These are phyloP conservation scores for Petromus typicus DNA, from an alignment of 2,113 vertebrate species.

Conservation along the genomic window DNA sequence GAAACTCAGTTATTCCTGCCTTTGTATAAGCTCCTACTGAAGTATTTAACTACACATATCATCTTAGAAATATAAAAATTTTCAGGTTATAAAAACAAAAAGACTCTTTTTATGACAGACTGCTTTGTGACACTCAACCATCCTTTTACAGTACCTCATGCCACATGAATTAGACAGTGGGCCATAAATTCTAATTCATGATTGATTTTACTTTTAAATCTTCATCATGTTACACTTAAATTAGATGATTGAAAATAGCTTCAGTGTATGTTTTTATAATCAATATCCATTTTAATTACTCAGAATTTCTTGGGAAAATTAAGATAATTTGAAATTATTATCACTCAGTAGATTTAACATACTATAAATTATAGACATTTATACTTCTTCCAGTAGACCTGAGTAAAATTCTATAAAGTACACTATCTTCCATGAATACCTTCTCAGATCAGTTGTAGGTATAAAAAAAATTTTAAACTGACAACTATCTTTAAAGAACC, in stretches of 20 bases:
- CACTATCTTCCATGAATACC: neutral
- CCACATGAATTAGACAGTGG: neutral
- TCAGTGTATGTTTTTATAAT: constrained; percentile 56
- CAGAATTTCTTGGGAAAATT: constrained; percentile 55
- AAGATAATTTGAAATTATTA: constrained; percentile 59
- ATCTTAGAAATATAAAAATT: neutral
- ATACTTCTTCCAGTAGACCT: constrained; percentile 26
- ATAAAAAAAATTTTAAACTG: neutral
- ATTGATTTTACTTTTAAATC: constrained; percentile 66
- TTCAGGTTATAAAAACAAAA: constrained; percentile 36
- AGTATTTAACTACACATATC: neutral
- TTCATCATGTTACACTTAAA: constrained; percentile 59
- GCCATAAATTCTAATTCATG: constrained; percentile 25
- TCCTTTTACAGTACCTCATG: neutral
- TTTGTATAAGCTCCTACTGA: neutral
- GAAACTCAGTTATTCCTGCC: constrained; percentile 3
- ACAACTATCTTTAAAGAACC: constrained; percentile 11
- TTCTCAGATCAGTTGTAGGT: neutral
- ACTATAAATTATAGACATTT: constrained; percentile 28
- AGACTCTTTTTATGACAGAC: neutral
- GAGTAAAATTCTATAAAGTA: constrained; percentile 25
- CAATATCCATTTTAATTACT: constrained; percentile 58
- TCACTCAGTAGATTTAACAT: constrained; percentile 3
- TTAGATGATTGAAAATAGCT: constrained; percentile 59
- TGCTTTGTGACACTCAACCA: neutral